Base-by-base conservation (phyloP, 2,888 invertebrate genomes). In the Iselma pallidipennis region DNA sequence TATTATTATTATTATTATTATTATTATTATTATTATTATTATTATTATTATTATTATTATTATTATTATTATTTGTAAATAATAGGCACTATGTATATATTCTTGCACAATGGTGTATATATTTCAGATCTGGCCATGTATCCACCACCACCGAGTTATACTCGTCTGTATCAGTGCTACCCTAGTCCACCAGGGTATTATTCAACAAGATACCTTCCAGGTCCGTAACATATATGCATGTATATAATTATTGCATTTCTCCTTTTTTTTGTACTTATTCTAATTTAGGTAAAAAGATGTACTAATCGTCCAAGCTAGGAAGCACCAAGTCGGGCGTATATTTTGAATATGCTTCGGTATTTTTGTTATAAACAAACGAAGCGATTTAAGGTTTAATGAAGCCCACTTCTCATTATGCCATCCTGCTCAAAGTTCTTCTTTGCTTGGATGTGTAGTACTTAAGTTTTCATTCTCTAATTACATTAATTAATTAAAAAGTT, bases 81-180 rank as follows among this genome's bases (percentile, higher is more conserved):
- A 45, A 23, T 45, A 23, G 23, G 63, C 66, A 68, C 60, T 59
- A 66, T 66, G 59, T 60, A 68, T 59, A 68, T 63, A 60, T 52
- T 55, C 21, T 45, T 63, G 66, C 66, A 66, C 62, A 66, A 64
- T 65, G 64, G 58, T 73, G 68, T 74, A 68, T 72, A 72, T 75
- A 78, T 83, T 82, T 73, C 82, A 89, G 88, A 89, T 86, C 85
- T 88, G 77, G 87, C 87, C 71, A 82, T 88, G 72, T 77, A 76
- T 70, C 78, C 86, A 70, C 83, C 86, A 74, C 86, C 86, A 71
- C 86, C 86, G 71, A 86, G 85, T 79, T 87, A 87, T 82, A 85
- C 85, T 78, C 84, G 86, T 80, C 84, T 85, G 82, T 85, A 85
- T 80, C 86, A 86, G 80, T 86, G 85, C 82, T 86, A 85, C 80